Evolutionary conservation across 2,113 vertebrate species (phyloP).

Genomic region (Morone saxatilis): DNA sequence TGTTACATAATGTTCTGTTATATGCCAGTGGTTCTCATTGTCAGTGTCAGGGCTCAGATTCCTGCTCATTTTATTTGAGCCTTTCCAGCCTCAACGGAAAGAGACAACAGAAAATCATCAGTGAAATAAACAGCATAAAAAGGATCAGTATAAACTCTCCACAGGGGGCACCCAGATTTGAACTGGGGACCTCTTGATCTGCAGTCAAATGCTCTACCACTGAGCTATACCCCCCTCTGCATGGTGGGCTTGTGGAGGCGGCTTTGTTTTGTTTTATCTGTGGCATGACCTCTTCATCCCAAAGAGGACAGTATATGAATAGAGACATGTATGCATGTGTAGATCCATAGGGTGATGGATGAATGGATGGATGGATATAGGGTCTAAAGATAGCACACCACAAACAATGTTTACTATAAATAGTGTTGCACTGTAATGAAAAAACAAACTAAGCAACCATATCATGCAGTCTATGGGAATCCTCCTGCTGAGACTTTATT

Average conservation of each 20-base stretch:
- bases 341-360: not conserved
- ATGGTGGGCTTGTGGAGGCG: not conserved
- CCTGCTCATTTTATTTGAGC: not conserved
- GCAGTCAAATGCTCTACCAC: conserved; percentile 89
- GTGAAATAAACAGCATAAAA: not conserved
- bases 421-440: conserved; percentile 3
- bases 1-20: conserved; percentile 27
- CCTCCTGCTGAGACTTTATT: not conserved
- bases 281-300: not conserved
- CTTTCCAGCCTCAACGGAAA: not conserved
- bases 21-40: not conserved
- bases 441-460: not conserved
- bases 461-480: not conserved
- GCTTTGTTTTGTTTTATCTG: not conserved
- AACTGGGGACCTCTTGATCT: conserved; percentile 88
- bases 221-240: conserved; percentile 75
- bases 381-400: not conserved
- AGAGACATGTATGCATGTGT: not conserved
- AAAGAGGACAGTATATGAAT: not conserved
- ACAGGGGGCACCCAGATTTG: conserved; percentile 84
- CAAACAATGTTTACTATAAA: conserved; percentile 5
- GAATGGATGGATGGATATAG: not conserved
- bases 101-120: not conserved
- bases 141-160: accelerated
- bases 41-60: not conserved